Percentiles rank a stretch among this genome's conserved stretches.
These are phyloP conservation scores for Phyllotreta cruciferae DNA, from an alignment of 2,888 invertebrate genomes.

Conservation along the genomic window DNA sequence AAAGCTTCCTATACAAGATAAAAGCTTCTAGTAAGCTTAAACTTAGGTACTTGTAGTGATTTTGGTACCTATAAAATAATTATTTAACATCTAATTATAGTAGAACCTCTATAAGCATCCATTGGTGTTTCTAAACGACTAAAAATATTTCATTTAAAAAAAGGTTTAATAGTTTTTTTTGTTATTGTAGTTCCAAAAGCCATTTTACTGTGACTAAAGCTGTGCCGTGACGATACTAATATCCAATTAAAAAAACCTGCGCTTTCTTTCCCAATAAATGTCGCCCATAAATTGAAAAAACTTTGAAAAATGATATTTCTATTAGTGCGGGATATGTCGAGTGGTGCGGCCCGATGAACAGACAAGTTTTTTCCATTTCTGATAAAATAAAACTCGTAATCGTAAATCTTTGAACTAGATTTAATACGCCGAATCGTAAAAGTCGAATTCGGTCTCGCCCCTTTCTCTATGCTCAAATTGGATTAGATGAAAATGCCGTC, in stretches of 20 bases:
- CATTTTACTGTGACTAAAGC: constrained; percentile 15
- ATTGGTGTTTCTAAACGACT: too few relatives aligned
- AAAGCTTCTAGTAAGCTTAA: too few relatives aligned
- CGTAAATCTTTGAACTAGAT: constrained; percentile 45
- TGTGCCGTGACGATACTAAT: constrained; percentile 16
- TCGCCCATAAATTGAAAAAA: constrained; percentile 39
- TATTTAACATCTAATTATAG: too few relatives aligned
- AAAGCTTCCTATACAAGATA: too few relatives aligned
- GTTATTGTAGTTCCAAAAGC: too few relatives aligned
- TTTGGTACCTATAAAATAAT: too few relatives aligned
- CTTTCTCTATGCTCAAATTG: constrained; percentile 29
- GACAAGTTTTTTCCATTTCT: constrained; percentile 42
- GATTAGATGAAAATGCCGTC: constrained; percentile 8
- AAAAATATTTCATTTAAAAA: too few relatives aligned
- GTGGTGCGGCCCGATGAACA: constrained; percentile 34
- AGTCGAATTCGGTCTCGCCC: constrained; percentile 41
- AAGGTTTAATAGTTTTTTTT: too few relatives aligned
- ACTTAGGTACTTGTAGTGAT: too few relatives aligned
- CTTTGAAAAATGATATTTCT: constrained; percentile 45
- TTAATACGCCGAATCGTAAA: constrained; percentile 48
- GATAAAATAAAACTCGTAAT: constrained; percentile 41
- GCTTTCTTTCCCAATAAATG: constrained; percentile 38
- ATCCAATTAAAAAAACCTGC: constrained; percentile 23
- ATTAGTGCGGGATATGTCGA: constrained; percentile 35
- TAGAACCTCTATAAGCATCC: too few relatives aligned